Evolutionary conservation across 2,888 invertebrate genomes (phyloP), one percentile per base, ranked within the genome.

Genomic region (Agriopis aurantiaria): DNA sequence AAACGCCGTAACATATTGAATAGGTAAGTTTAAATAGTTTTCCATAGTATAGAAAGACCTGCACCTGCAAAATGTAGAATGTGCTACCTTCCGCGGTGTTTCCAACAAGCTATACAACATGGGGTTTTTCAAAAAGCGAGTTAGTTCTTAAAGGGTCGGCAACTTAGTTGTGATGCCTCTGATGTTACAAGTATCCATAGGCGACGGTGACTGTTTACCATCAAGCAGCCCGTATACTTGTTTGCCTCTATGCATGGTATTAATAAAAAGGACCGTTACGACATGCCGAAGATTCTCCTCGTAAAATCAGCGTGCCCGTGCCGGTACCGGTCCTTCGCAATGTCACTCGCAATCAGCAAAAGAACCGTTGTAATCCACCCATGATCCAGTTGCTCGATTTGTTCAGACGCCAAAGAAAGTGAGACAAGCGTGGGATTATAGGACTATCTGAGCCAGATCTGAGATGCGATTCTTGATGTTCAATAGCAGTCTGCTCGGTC

Each of bases 371-470:
- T 76, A 81, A 81, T 84, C 82, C 80, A 83, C 78, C 80, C 81
- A 81, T 84, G 83, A 82, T 84, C 84, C 83, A 86, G 80, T 86
- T 86, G 80, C 85, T 83, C 77, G 76, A 86, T 87, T 88, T 86
- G 88, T 85, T 80, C 73, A 64, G 73, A 62, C 82, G 76, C 79
- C 78, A 81, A 86, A 81, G 87, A 90, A 91, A 89, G 88, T 88
- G 82, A 85, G 82, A 78, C 85, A 78, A 84, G 84, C 90, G 90
- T 90, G 90, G 88, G 91, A 88, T 85, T 83, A 80, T 80, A 81
- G 80, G 82, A 83, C 81, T 83, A 86, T 88, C 85, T 84, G 84
- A 80, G 77, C 82, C 79, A 82, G 80, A 84, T 85, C 81, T 76
- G 59, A 68, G 76, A 81, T 80, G 69, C 51, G 45, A 69, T 69